These are phyloP conservation scores for Acrobasis suavella DNA, from an alignment of 2,888 invertebrate genomes.

Conservation along the genomic window DNA sequence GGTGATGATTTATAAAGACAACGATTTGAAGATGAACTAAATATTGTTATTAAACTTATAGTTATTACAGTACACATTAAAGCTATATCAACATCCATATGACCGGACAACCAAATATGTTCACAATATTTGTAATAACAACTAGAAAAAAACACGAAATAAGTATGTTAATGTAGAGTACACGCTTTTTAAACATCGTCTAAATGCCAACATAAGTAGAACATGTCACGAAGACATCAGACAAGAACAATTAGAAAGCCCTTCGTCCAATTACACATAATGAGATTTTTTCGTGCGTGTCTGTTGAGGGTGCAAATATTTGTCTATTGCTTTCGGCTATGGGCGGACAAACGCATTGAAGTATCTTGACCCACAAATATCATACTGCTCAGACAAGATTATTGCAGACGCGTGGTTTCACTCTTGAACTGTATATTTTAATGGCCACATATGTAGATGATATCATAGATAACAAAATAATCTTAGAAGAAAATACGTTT, in stretches of 20 bases:
- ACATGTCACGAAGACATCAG: slow-evolving; percentile 41
- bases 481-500: no score
- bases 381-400: slow-evolving; percentile 13
- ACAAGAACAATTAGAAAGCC: slow-evolving; percentile 56
- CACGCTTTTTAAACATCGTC: slow-evolving; percentile 5
- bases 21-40: not conserved
- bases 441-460: slow-evolving; percentile 4
- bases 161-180: slow-evolving; percentile 11
- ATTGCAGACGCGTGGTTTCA: slow-evolving; percentile 12
- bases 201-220: slow-evolving; percentile 14
- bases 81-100: not conserved
- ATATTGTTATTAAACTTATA: not conserved
- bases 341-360: slow-evolving; percentile 18
- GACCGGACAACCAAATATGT: not conserved
- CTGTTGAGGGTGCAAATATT: slow-evolving; percentile 33
- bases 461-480: not conserved
- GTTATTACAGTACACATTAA: not conserved
- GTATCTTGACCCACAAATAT: slow-evolving; percentile 13
- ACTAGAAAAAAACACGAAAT: not conserved
- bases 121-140: not conserved
- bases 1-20: not conserved
- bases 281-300: slow-evolving; percentile 55
- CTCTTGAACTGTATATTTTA: slow-evolving; percentile 7
- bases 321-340: slow-evolving; percentile 21
- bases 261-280: slow-evolving; percentile 49